A percentile compares a stretch with the other conserved stretches of the same genome.
Conservation (phyloP, 2,113 vertebrate species). For the Chaenocephalus aceratus region DNA sequence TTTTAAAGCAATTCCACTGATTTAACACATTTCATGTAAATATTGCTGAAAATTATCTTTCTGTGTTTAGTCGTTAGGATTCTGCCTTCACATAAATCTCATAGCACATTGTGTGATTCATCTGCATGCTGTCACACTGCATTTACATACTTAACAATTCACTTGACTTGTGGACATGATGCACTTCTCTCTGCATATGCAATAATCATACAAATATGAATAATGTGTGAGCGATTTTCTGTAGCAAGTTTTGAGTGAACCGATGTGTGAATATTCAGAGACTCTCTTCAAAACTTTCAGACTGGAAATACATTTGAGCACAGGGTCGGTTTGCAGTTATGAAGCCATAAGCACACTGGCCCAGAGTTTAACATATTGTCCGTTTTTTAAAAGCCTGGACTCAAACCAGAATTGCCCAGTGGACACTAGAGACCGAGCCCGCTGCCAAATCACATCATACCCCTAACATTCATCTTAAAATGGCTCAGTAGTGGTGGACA, state of each 20-base stretch:
- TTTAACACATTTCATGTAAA: not conserved
- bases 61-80: not conserved
- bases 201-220: constrained; percentile 8
- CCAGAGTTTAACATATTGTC: constrained; percentile 36
- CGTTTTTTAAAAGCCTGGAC: constrained; percentile 38
- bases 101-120: constrained; percentile 4
- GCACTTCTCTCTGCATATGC: not conserved
- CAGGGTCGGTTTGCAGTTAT: not conserved
- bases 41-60: not conserved
- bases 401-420: constrained; percentile 34
- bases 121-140: constrained; percentile 14
- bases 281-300: not conserved
- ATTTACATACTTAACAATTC: constrained; percentile 1
- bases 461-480: constrained; percentile 26
- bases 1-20: not conserved
- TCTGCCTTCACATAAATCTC: not conserved
- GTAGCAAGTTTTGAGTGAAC: not conserved
- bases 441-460: constrained; percentile 39
- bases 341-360: constrained; percentile 1
- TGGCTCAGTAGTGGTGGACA: constrained; percentile 13
- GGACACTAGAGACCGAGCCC: constrained; percentile 37
- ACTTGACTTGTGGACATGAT: constrained; percentile 14
- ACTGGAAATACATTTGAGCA: constrained; percentile 1
- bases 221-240: not conserved
- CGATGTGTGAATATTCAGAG: not conserved